Base-by-base conservation (phyloP, 2,113 vertebrate genomes). In the Amazona vittata region DNA sequence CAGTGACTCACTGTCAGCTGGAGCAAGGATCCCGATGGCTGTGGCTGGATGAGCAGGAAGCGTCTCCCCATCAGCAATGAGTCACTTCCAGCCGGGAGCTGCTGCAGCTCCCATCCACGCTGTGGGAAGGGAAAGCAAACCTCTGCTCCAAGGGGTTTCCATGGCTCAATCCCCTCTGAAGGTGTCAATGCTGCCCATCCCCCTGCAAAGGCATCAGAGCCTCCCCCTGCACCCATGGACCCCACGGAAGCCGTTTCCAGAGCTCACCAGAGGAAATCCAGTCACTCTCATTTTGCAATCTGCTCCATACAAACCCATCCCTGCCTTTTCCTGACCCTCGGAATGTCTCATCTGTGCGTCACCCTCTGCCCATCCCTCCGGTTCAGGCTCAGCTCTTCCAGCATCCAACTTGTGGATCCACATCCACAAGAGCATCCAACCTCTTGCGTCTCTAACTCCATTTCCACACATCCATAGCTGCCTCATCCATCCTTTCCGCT, bases 401-500 rank as follows among this genome's bases (percentile, higher is more conserved):
- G 44, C 64, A 18, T 9, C 55, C 57, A 8, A 29, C 31, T 22
- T 44, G 26, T 39, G 63, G 49, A 11, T 55, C 29, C 52, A 17
- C 52, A 55, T 31, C 52, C 52, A 19, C 52, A 31, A 55, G 29
- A 55, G 53, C 53, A 33, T 55, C 53, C 53, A 12, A 11, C 8
- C 21, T 63, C 62, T 11, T 7, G 50, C 52, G 31, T 65, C 44
- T 35, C 10, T 21, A 33, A 14, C 22, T 11, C 71, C 28, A 0
- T 3, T 35, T 82, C 63, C 53, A 8, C 2, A 8, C 12, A 1
- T 4, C 31, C 6, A 1, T 1, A 11, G 59, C 37, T 12, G 12
- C 2, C 37, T 26, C 43, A 1, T 5, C 53, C 60, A 6, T 9
- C 60, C 50, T 50, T 39, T 50, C 2, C 28, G 15, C n/a, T 60